Conservation (phyloP, 1,140 invertebrate species). For the Kradibia gibbosae region DNA sequence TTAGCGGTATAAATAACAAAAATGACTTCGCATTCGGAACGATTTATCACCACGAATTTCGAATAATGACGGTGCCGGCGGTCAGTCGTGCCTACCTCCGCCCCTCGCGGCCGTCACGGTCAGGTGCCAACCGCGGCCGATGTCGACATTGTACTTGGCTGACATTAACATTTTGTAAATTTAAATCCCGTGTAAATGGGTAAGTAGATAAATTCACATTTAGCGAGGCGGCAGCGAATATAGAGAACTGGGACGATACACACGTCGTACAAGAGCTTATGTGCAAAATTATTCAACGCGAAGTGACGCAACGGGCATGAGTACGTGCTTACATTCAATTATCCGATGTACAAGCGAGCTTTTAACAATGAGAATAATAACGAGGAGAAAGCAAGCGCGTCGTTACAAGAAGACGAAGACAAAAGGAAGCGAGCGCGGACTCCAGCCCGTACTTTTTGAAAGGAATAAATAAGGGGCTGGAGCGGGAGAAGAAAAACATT, state of each 20-base stretch:
- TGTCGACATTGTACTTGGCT: neutral
- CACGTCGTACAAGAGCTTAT: neutral
- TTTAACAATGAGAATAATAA: slow-evolving; percentile 13
- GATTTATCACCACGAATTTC: too few relatives aligned
- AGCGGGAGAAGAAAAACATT: neutral
- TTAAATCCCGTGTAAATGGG: neutral
- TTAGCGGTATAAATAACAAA: neutral
- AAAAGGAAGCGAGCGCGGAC: neutral
- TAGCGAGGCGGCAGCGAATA: neutral
- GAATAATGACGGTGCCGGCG: too few relatives aligned
- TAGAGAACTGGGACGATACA: neutral
- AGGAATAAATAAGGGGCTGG: slow-evolving; percentile 21
- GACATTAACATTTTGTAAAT: neutral
- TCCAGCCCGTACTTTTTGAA: neutral
- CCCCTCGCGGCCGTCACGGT: neutral
- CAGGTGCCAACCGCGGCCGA: too few relatives aligned
- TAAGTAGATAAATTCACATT: slow-evolving; percentile 16
- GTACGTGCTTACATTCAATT: slow-evolving; percentile 22
- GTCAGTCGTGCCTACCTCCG: neutral
- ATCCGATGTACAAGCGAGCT: slow-evolving; percentile 9
- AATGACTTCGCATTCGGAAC: neutral
- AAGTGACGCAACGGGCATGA: neutral
- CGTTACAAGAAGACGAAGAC: neutral
- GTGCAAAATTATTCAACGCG: slow-evolving; percentile 10
- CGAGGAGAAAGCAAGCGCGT: neutral